These are phyloP conservation scores for Aplysina aerophoba DNA, from an alignment of 37 sponge, comb jelly and placozoan genomes.

Conservation along the genomic window DNA sequence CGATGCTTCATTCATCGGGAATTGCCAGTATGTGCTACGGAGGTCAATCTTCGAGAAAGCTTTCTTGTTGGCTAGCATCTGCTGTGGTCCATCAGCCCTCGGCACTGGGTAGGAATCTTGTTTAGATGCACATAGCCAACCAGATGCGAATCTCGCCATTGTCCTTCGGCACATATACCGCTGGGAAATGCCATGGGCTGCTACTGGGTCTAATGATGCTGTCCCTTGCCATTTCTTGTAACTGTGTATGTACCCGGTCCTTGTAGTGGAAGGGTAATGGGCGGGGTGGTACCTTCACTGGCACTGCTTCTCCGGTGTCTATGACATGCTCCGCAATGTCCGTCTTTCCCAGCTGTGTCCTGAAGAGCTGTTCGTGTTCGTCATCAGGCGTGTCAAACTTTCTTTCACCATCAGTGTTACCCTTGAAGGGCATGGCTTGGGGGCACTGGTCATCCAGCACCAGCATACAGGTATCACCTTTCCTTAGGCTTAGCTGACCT, in stretches of 20 bases:
- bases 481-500: background rate
- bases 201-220: constrained; percentile 8
- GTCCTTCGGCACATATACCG: constrained; percentile 34
- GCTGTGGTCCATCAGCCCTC: constrained; percentile 27
- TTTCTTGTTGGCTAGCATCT: constrained; percentile 13
- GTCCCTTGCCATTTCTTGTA: constrained; percentile 13
- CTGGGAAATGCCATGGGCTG: constrained; percentile 30
- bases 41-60: constrained; percentile 20
- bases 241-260: background rate
- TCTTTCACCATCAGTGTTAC: background rate
- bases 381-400: background rate
- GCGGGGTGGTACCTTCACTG: constrained; percentile 20
- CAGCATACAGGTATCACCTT: background rate
- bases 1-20: constrained; percentile 4
- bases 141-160: constrained; percentile 23
- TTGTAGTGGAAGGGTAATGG: constrained; percentile 24
- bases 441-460: constrained; percentile 4
- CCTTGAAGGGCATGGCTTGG: constrained; percentile 10
- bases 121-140: constrained; percentile 1
- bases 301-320: constrained; percentile 20
- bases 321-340: constrained; percentile 27
- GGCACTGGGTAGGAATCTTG: constrained; percentile 26
- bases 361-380: background rate
- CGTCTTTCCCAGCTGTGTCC: background rate
- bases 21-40: constrained; percentile 8